phyloP scores from a whole-genome alignment of 2,888 invertebrate genomes.

The Dyspetes luteomarginatus region DNA sequence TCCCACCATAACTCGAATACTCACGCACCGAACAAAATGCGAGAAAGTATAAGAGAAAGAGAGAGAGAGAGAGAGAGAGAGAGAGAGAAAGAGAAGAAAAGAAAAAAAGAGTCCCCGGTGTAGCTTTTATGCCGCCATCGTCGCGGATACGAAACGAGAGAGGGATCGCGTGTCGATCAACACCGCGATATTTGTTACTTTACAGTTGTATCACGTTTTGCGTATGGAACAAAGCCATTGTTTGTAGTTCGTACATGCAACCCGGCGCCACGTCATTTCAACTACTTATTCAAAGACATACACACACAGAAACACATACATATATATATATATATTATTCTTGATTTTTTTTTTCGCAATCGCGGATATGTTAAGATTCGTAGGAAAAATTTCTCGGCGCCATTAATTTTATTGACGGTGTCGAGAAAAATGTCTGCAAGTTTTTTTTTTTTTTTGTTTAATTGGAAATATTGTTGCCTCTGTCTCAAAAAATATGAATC shows the following conservation, averaged over 20 bases:
- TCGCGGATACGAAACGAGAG: slow-evolving; percentile 63
- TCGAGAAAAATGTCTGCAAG: not conserved
- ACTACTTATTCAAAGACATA: slow-evolving; percentile 20
- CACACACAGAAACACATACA: slow-evolving; percentile 67
- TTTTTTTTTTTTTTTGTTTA: slow-evolving; percentile 1
- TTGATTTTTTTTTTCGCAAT: slow-evolving; percentile 61
- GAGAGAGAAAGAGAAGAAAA: slow-evolving; percentile 30
- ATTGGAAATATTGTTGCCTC: not conserved
- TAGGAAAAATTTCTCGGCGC: slow-evolving; percentile 3
- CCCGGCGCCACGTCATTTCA: slow-evolving; percentile 68
- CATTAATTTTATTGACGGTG: slow-evolving; percentile 1
- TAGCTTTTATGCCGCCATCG: slow-evolving; percentile 59
- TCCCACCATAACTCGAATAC: slow-evolving; percentile 57
- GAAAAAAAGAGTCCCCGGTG: slow-evolving; percentile 32
- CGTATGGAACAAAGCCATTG: slow-evolving; percentile 82
- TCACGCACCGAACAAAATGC: slow-evolving; percentile 56
- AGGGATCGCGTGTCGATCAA: slow-evolving; percentile 82
- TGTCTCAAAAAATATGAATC: not conserved
- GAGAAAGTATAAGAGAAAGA: slow-evolving; percentile 54
- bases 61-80: slow-evolving; percentile 2
- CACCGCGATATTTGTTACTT: slow-evolving; percentile 82
- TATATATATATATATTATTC: slow-evolving; percentile 38
- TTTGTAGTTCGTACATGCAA: slow-evolving; percentile 77
- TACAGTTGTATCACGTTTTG: slow-evolving; percentile 81
- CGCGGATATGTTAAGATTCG: slow-evolving; percentile 69